These are phyloP conservation scores for Paradoxurus hermaphroditus DNA, from an alignment of 2,113 vertebrate species.

Conservation along the genomic window DNA sequence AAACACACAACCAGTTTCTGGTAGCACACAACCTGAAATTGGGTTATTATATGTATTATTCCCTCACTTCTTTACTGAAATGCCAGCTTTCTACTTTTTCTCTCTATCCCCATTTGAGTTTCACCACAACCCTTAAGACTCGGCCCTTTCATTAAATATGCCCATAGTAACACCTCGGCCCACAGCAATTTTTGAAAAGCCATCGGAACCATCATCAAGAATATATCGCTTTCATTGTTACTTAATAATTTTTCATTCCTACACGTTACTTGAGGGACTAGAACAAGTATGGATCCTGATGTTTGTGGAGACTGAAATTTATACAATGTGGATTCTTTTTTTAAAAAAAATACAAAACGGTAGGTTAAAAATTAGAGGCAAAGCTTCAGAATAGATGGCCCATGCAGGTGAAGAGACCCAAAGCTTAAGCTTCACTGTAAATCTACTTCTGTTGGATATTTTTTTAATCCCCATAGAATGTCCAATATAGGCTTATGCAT, in stretches of 20 bases:
- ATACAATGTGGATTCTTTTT: background rate
- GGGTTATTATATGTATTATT: background rate
- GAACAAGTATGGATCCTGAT: background rate
- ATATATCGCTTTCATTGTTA: background rate
- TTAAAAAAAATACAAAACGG: background rate
- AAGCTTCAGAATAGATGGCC: background rate
- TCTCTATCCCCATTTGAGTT: background rate
- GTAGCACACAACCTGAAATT: background rate
- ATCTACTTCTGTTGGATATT: background rate
- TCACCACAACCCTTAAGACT: background rate
- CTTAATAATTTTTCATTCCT: conserved; percentile 29
- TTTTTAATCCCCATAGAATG: background rate
- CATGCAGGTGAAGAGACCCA: background rate
- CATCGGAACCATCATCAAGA: background rate
- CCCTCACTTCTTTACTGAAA: background rate
- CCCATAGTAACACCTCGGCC: background rate
- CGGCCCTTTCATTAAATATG: background rate
- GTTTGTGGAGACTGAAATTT: background rate
- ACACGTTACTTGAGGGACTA: background rate
- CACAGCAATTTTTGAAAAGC: background rate
- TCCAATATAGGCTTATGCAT: background rate
- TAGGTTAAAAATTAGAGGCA: background rate
- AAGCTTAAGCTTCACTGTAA: background rate
- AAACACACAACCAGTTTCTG: background rate
- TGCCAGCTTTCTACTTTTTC: background rate